A percentile compares a stretch with the other conserved stretches of the same genome.
Conservation (phyloP, 1,140 invertebrate species). For the Diprion similis region DNA sequence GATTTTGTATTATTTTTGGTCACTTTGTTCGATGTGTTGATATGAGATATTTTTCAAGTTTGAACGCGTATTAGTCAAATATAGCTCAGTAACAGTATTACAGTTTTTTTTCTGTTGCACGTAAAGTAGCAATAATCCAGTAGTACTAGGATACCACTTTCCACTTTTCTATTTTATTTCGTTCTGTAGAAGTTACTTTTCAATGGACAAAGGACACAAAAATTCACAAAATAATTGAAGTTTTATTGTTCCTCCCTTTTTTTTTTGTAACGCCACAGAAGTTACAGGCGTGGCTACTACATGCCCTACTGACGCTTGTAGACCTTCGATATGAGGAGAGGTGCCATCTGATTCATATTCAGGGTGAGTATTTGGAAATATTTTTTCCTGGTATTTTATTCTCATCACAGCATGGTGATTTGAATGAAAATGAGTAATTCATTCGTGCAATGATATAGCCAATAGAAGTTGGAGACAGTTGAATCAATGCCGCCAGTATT, state of each 20-base stretch:
- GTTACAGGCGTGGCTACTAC: conserved; percentile 59
- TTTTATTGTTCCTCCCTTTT: conserved; percentile 23
- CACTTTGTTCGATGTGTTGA: neutral
- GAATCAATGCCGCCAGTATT: too few species aligned
- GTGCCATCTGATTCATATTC: conserved; percentile 7
- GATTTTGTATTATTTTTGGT: conserved; percentile 8
- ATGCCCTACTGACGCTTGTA: conserved; percentile 61
- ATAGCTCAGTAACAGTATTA: too few species aligned
- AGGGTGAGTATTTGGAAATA: conserved; percentile 2
- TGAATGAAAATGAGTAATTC: neutral
- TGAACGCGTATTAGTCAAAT: too few species aligned
- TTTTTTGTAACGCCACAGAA: conserved; percentile 40
- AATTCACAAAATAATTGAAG: conserved; percentile 17
- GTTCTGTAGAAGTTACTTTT: conserved; percentile 10
- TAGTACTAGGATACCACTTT: conserved; percentile 9
- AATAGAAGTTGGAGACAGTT: too few species aligned
- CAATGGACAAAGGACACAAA: conserved; percentile 14
- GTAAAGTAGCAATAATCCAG: neutral
- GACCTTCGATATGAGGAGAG: neutral
- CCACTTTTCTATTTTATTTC: conserved; percentile 6
- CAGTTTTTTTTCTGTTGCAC: neutral
- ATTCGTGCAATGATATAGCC: neutral
- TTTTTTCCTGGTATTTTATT: neutral
- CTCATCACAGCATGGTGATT: neutral
- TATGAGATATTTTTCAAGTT: too few species aligned